Evolutionary conservation across 1,140 invertebrate genomes (phyloP).

Genomic region (Drosophila hydei): DNA sequence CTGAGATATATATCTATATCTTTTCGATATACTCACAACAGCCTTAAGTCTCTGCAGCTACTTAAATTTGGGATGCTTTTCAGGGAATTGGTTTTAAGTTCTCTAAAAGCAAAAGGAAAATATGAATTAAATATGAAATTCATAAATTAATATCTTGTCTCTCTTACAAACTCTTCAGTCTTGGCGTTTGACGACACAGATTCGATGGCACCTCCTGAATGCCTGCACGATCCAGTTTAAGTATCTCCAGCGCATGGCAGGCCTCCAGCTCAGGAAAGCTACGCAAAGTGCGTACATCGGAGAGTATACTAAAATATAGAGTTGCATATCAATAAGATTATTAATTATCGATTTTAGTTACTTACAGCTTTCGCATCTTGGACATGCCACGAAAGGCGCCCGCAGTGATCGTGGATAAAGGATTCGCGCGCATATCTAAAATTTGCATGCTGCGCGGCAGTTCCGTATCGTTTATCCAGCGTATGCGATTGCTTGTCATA

Average conservation of each 20-base stretch:
- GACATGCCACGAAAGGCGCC: constrained; percentile 88
- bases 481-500: constrained; percentile 89
- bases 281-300: constrained; percentile 91
- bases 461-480: constrained; percentile 86
- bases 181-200: constrained; percentile 91
- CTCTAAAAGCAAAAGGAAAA: constrained; percentile 86
- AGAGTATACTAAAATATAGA: constrained; percentile 88
- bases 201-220: constrained; percentile 88
- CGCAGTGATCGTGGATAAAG: constrained; percentile 87
- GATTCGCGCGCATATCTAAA: constrained; percentile 89
- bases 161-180: constrained; percentile 94
- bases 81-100: constrained; percentile 92
- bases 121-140: background rate
- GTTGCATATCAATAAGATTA: background rate
- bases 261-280: constrained; percentile 93
- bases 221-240: constrained; percentile 92
- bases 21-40: constrained; percentile 90
- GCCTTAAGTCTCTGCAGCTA: constrained; percentile 90
- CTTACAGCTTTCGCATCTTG: constrained; percentile 90
- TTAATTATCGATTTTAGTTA: constrained; percentile 54
- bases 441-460: constrained; percentile 87
- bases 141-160: background rate
- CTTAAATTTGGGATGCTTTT: constrained; percentile 89
- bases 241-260: constrained; percentile 89
- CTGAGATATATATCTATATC: background rate